A percentile compares a stretch with the other conserved stretches of the same genome.
Evolutionary conservation across 1,140 invertebrate genomes (phyloP).

Genomic region (Ctenoplectra terminalis): DNA sequence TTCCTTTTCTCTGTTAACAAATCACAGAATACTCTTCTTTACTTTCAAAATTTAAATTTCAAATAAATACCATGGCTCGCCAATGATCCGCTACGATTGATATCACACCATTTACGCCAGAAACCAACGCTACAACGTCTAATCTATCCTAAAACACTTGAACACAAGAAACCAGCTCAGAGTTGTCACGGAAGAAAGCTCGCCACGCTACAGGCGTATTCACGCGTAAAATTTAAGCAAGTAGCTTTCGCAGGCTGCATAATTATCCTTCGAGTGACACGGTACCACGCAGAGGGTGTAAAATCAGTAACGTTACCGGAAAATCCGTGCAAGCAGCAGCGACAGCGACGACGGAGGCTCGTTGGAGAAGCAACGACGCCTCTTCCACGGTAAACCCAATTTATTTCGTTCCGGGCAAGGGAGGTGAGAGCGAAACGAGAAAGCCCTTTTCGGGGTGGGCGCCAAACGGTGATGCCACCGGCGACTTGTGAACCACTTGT

Average conservation of each 20-base stretch:
- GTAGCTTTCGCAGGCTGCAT: conserved; percentile 44
- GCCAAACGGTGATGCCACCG: conserved; percentile 80
- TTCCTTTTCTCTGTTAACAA: no score
- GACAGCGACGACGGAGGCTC: conserved; percentile 18
- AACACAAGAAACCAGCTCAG: background rate
- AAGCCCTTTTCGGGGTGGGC: conserved; percentile 75
- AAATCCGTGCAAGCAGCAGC: conserved; percentile 53
- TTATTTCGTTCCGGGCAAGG: conserved; percentile 80
- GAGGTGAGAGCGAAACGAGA: conserved; percentile 76
- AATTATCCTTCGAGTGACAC: conserved; percentile 57
- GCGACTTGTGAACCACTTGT: conserved; percentile 84
- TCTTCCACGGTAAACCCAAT: conserved; percentile 75
- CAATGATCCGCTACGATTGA: no score
- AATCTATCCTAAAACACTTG: background rate
- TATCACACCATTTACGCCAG: background rate
- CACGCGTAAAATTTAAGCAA: conserved; percentile 41
- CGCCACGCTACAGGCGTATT: background rate
- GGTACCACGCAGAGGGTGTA: conserved; percentile 30
- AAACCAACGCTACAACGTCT: background rate
- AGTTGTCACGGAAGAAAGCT: background rate
- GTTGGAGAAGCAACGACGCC: conserved; percentile 57
- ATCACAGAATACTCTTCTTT: no score
- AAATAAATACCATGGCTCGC: background rate
- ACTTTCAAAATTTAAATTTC: background rate
- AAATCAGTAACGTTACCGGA: conserved; percentile 55